A percentile compares a stretch with the other conserved stretches of the same genome.
Conservation (phyloP, 1,140 invertebrate species). For the Carcinoscorpius rotundicauda region DNA sequence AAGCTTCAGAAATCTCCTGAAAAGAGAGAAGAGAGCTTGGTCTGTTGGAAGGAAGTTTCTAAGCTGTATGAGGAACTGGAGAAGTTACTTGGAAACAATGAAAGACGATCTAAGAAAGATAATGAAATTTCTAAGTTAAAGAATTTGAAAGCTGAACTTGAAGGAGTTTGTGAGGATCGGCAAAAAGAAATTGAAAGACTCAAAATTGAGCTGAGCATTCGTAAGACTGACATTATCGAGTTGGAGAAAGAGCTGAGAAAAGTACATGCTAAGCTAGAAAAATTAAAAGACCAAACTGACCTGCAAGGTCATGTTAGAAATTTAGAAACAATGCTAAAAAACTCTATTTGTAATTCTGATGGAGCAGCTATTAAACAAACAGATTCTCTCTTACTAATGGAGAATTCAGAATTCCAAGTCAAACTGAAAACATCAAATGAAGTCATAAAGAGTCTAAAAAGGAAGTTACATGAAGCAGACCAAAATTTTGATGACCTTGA, state of each 20-base stretch:
- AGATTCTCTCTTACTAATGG: too few relatives aligned
- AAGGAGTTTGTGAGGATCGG: neutral
- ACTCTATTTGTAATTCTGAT: too few relatives aligned
- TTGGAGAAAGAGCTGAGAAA: neutral
- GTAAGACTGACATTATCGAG: neutral
- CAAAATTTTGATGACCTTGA: conserved; percentile 64
- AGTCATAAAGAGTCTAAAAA: conserved; percentile 67
- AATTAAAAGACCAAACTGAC: neutral
- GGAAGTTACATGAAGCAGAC: conserved; percentile 64
- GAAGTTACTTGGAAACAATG: neutral
- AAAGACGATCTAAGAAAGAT: neutral
- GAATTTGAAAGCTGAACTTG: neutral
- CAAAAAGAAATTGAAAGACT: neutral
- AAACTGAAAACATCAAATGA: conserved; percentile 48
- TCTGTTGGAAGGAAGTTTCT: conserved; percentile 14
- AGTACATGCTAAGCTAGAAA: neutral
- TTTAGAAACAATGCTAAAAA: neutral
- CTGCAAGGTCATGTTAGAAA: neutral
- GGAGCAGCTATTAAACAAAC: too few relatives aligned
- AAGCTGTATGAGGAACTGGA: conserved; percentile 15
- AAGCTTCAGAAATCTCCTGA: conserved; percentile 12
- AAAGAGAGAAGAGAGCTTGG: conserved; percentile 14
- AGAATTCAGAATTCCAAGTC: too few relatives aligned
- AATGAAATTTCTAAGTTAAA: neutral
- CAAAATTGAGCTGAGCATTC: neutral